phyloP scores from a whole-genome alignment of 2,888 invertebrate genomes.

The Pollenia amentaria region DNA sequence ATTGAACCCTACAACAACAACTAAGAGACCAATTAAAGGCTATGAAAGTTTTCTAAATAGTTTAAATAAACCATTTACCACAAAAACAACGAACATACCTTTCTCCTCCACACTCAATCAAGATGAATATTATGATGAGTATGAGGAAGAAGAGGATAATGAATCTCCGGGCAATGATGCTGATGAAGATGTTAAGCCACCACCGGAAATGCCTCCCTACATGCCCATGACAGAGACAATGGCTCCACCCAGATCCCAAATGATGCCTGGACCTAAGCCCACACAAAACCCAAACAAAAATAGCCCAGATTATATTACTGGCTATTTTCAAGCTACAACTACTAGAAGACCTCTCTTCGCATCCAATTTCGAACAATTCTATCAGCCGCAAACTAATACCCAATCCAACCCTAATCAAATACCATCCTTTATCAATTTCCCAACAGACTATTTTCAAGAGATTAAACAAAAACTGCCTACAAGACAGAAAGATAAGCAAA shows the following conservation, averaged over 20 bases:
- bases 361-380: conserved; percentile 78
- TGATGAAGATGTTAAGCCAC: conserved; percentile 86
- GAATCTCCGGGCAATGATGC: conserved; percentile 82
- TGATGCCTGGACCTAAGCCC: conserved; percentile 70
- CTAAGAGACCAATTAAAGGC: conserved; percentile 77
- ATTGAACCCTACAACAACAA: conserved; percentile 15
- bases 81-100: conserved; percentile 75
- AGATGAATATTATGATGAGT: conserved; percentile 75
- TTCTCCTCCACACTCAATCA: conserved; percentile 76
- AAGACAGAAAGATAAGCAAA: conserved; percentile 51
- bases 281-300: conserved; percentile 68
- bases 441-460: conserved; percentile 84
- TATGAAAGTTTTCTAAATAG: conserved; percentile 82
- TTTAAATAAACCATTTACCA: conserved; percentile 65
- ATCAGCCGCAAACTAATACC: conserved; percentile 67
- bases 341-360: conserved; percentile 76
- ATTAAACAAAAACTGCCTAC: conserved; percentile 80
- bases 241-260: conserved; percentile 82
- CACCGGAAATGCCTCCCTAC: conserved; percentile 86
- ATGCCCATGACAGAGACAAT: conserved; percentile 87
- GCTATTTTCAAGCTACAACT: conserved; percentile 56
- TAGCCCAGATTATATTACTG: conserved; percentile 50
- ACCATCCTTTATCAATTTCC: conserved; percentile 84
- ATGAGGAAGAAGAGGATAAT: conserved; percentile 81
- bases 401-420: conserved; percentile 77